Percentiles rank a stretch among this genome's conserved stretches.
phyloP scores from a whole-genome alignment of 2,797 vertebrate genomes.

The Cyprinella venusta region DNA sequence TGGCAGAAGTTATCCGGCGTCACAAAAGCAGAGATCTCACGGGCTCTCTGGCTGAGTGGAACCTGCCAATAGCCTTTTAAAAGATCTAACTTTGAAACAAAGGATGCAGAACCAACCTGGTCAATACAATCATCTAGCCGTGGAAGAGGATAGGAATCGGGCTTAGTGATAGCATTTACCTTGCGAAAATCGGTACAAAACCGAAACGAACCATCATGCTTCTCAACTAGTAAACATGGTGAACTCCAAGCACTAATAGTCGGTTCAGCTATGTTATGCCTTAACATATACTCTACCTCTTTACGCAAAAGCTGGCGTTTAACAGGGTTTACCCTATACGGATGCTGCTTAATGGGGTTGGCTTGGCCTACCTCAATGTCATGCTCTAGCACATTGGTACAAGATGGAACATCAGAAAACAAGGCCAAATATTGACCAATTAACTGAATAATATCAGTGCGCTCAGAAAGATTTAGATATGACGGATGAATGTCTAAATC shows the following conservation, averaged over 20 bases:
- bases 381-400: no score
- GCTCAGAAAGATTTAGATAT: no score
- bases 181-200: conserved; percentile 2
- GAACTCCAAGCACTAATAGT: neutral
- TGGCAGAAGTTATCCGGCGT: neutral
- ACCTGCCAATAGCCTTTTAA: no score
- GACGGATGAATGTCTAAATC: no score
- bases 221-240: neutral
- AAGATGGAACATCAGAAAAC: no score
- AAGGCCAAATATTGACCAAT: no score
- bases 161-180: no score
- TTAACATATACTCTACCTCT: neutral
- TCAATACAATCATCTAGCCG: neutral
- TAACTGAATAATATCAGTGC: no score
- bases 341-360: neutral
- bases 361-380: conserved; percentile 1
- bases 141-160: neutral
- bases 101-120: neutral
- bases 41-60: no score
- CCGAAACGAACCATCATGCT: neutral
- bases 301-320: neutral
- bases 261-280: neutral
- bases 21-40: no score
- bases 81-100: neutral
- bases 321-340: neutral